Base-by-base conservation (phyloP, 2,797 vertebrate genomes). In the Pseudomugil gertrudae region DNA sequence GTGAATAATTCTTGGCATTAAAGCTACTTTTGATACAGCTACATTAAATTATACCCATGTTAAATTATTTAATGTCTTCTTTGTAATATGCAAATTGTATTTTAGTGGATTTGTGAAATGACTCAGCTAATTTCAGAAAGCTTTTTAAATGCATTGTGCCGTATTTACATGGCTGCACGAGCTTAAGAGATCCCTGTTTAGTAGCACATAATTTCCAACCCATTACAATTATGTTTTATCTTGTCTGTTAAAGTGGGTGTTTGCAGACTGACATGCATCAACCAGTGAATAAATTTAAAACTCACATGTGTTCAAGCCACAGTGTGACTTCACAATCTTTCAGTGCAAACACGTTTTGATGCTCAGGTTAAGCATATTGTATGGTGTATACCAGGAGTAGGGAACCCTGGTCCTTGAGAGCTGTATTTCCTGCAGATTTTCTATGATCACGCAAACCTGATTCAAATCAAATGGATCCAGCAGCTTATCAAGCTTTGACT, bases 1-100 rank as follows among this genome's bases (percentile, higher is more conserved):
- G 48, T 76, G 59, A 63, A 76, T 71, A 29, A 72, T 76, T 79
- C 60, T 76, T 15, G 9, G 32, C n/a, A 19, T 57, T 45, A 50
- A 61, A 64, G 30, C 64, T 29, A 26, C 9, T 68, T 56, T 23
- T 52, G 21, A 74, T 57, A 52, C 50, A 26, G 21, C 23, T 35
- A 1, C 4, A 24, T 14, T 50, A 4, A 50, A 24, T 13, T 50
- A 60, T 63, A 10, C 51, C 57, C 36, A 69, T 47, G 56, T 69
- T 57, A 17, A 60, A 21, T 30, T 36, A 74, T 78, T 53, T 63
- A 80, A 63, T 59, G 6, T 53, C 40, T 24, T 66, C 40, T 72
- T 65, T 48, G 51, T 50, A 35, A 64, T n/a, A 38, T 29, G 73
- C 5, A 76, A 56, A n/a, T 36, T 0, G 5, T 10, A 33, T 66